Base-by-base conservation (phyloP, 2,888 invertebrate species). In the Ormia ochracea region DNA sequence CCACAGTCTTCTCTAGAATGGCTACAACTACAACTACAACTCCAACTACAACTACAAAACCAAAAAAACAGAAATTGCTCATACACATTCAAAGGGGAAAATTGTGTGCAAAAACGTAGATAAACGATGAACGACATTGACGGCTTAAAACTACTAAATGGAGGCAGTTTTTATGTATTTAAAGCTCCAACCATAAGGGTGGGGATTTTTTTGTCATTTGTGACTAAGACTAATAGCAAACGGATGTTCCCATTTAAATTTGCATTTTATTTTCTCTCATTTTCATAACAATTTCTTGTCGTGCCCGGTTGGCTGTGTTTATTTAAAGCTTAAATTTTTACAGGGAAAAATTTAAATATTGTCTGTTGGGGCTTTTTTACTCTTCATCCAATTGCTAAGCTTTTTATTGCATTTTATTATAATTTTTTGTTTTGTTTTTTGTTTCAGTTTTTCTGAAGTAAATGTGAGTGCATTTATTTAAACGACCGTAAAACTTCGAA, bases 231-330 rank as follows among this genome's bases (percentile, higher is more conserved):
- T 81, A 84, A 84, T 84, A 83, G 84, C 83, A 83, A 73, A 76
- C 83, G 84, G 83, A 85, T 82, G 82, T 78, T 81, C 70, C 84
- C 83, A 84, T 86, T 83, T 83, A 85, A 86, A 85, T 87, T 87
- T 86, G 84, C 85, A 86, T 85, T 84, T 83, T 45, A n/a, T n/a
- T n/a, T n/a, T n/a, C n/a, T n/a, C n/a, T n/a, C n/a, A n/a, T n/a
- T 23, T 9, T 17, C 12, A 21, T 31, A 7, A 23, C 38, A n/a
- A n/a, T 56, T 68, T n/a, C 36, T 43, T 1, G 31, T 9, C n/a
- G 7, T 45, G 17, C 19, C 43, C 6, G 14, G 26, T 4, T 23
- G 21, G 19, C 17, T 41, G 41, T 41, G 41, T 41, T 17, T 2
- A 28, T 41, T 19, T 56, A 5, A 54, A 9, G 23, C 23, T 54